A percentile compares a stretch with the other conserved stretches of the same genome.
phyloP scores from a whole-genome alignment of 2,113 vertebrate species.

The Azemiops feae region DNA sequence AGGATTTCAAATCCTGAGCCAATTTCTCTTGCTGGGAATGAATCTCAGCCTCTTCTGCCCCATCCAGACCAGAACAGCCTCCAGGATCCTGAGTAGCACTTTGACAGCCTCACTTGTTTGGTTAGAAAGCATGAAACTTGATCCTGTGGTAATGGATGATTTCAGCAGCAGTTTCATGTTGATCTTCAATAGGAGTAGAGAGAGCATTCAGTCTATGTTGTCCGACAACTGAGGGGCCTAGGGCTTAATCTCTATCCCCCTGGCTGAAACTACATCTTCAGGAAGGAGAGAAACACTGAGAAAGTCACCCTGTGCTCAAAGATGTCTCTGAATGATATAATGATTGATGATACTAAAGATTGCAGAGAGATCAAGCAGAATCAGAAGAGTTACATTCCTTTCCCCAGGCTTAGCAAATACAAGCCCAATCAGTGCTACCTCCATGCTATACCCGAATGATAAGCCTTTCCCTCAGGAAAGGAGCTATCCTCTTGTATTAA shows the following conservation, averaged over 20 bases:
- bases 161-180: not conserved
- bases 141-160: not conserved
- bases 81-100: not conserved
- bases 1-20: not conserved
- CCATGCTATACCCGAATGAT: not conserved
- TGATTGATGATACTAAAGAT: not conserved
- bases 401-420: not conserved
- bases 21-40: not conserved
- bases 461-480: not conserved
- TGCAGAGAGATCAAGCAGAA: not conserved
- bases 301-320: not conserved
- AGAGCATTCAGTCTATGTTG: not conserved
- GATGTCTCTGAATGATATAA: not conserved
- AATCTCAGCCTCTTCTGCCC: not conserved
- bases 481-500: not conserved
- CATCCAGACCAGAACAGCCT: not conserved
- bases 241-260: not conserved
- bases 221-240: not conserved
- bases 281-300: not conserved
- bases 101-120: not conserved
- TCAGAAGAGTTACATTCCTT: not conserved
- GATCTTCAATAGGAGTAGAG: not conserved
- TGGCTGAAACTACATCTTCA: not conserved
- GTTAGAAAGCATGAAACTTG: not conserved
- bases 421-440: not conserved